Conservation (phyloP, 2,113 vertebrate genomes). For the Sardina pilchardus region DNA sequence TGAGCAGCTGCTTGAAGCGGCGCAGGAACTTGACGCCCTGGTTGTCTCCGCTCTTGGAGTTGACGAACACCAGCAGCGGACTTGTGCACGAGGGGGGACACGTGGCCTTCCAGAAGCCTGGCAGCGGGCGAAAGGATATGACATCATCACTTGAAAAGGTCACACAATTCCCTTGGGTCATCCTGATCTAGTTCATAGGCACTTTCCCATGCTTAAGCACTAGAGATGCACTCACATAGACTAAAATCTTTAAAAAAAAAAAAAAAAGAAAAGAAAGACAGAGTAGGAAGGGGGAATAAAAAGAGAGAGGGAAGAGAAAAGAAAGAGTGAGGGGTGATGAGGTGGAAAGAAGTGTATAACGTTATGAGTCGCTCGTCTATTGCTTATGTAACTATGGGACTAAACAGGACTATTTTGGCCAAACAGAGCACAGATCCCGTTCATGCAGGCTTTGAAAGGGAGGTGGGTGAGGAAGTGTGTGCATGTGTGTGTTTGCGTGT, state of each 20-base stretch:
- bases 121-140: not conserved
- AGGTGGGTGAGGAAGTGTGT: not conserved
- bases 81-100: conserved; percentile 94
- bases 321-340: too few species aligned
- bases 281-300: too few species aligned
- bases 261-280: too few species aligned
- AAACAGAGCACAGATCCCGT: not conserved
- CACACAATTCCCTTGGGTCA: not conserved
- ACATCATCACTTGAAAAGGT: not conserved
- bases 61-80: conserved; percentile 93
- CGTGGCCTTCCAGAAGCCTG: conserved; percentile 97
- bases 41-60: conserved; percentile 97
- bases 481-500: not conserved
- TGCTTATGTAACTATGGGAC: not conserved
- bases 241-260: not conserved
- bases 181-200: not conserved
- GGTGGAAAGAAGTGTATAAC: too few species aligned
- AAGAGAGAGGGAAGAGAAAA: too few species aligned
- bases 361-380: not conserved
- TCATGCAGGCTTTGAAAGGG: not conserved
- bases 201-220: not conserved
- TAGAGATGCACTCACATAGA: not conserved
- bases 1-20: conserved; percentile 94
- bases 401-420: not conserved
- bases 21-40: conserved; percentile 96